Percentiles rank a stretch among this genome's conserved stretches.
phyloP scores from a whole-genome alignment of 53 echinoderm and acorn worm genomes.

The Patiria pectinifera region DNA sequence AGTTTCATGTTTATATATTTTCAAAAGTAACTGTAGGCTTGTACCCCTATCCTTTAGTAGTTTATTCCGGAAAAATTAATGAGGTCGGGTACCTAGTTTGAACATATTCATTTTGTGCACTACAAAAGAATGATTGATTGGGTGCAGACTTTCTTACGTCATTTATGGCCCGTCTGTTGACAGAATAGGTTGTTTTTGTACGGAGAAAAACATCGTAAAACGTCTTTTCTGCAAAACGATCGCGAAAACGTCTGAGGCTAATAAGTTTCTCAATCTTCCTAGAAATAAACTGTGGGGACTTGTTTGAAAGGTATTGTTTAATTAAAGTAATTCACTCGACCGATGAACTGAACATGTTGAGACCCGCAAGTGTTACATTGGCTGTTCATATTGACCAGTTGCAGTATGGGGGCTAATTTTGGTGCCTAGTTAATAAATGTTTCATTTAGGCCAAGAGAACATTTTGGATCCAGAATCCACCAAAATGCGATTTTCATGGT shows the following conservation, averaged over 20 bases:
- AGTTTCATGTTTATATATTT: background rate
- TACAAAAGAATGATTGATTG: background rate
- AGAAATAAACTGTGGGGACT: background rate
- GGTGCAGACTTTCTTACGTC: background rate
- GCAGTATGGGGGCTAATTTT: background rate
- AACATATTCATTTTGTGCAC: background rate
- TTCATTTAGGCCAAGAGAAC: too few species aligned
- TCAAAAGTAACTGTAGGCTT: background rate
- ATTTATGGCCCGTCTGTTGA: slow-evolving; percentile 1
- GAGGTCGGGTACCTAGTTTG: background rate
- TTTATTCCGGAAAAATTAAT: background rate
- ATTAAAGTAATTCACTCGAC: background rate
- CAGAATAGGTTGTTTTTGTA: background rate
- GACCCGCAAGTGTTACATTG: background rate
- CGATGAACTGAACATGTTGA: background rate
- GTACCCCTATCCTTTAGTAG: background rate
- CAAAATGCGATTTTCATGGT: too few species aligned
- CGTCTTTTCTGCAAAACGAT: background rate
- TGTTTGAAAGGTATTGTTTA: background rate
- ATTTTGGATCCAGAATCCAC: too few species aligned
- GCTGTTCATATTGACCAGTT: background rate
- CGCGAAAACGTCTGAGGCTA: background rate
- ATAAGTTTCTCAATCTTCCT: background rate
- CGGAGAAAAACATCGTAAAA: background rate
- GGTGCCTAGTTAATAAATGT: too few species aligned